Base-by-base conservation (phyloP, 1,140 invertebrate species). In the Venustaconcha ellipsiformis region DNA sequence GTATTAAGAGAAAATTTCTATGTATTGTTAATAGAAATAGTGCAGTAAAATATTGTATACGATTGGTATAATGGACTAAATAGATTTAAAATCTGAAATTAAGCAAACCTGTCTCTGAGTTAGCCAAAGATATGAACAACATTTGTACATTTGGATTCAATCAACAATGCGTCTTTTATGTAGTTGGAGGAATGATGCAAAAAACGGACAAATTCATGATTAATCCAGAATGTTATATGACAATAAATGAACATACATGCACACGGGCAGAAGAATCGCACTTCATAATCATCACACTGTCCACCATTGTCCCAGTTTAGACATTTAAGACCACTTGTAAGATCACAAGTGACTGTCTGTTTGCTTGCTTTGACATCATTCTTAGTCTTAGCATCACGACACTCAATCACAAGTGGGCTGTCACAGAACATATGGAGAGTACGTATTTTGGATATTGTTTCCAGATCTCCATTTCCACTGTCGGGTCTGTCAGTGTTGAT, bases 251-350 rank as follows among this genome's bases (percentile, higher is more conserved):
- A 81, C 59, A 67, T 68, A 70, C 77, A 23, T 17, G 60, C 56
- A 64, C 79, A 68, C 48, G 80, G 79, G 83, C 94, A 95, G 55
- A 92, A 90, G 60, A 94, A 92, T 37, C 94, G 91, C n/a, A 95
- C 92, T 86, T 95, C 94, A 86, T 94, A 95, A 85, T 95, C 94
- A 55, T 78, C 73, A 78, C 90, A 91, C 26, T 63, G 72, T 12
- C 81, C 78, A 13, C 80, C 82, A 17, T 85, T 83, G 55, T 89
- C 85, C 57, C 78, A 77, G 23, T 90, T 87, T 26, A 68, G 70
- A 76, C 90, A 91, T 17, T 79, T 79, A 13, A 91, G 78, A 11
- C 90, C 90, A 60, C 84, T 78, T 0, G 70, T 70, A 5, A 88
- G 56, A 68, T 87, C 81, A 76, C 90, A 91, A 11, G 78, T 82